These are phyloP conservation scores for Craterocephalus amniculus DNA, from an alignment of 2,797 vertebrate species.

Conservation along the genomic window DNA sequence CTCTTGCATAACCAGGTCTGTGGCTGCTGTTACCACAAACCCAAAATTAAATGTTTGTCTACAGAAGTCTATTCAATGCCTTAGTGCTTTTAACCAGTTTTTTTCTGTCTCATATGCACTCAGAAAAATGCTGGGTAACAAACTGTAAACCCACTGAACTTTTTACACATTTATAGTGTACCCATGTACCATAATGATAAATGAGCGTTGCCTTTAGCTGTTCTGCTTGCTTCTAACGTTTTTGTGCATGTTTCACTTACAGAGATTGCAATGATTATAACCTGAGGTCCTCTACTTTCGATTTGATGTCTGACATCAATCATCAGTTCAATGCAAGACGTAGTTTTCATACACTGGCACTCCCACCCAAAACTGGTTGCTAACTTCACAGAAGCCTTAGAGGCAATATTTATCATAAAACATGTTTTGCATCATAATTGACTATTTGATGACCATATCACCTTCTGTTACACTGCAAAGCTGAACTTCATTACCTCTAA, in stretches of 20 bases:
- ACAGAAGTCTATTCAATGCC: constrained; percentile 50
- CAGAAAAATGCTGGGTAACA: constrained; percentile 31
- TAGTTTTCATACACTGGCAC: constrained; percentile 35
- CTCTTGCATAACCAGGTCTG: constrained; percentile 27
- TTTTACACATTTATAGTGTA: constrained; percentile 8
- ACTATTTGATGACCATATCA: constrained; percentile 5
- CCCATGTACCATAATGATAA: constrained; percentile 31
- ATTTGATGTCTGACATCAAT: constrained; percentile 54
- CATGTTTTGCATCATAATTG: neutral
- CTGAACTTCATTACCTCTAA: constrained; percentile 25
- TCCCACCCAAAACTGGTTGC: constrained; percentile 8
- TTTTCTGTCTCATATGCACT: constrained; percentile 13
- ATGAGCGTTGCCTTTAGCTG: constrained; percentile 31
- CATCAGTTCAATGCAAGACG: constrained; percentile 31
- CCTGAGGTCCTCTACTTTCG: constrained; percentile 27
- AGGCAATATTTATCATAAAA: constrained; percentile 18
- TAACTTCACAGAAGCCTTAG: neutral
- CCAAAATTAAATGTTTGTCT: constrained; percentile 49
- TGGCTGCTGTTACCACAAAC: constrained; percentile 34
- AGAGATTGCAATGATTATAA: constrained; percentile 46
- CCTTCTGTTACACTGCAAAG: neutral
- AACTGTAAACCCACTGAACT: constrained; percentile 52
- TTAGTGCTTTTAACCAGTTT: constrained; percentile 38
- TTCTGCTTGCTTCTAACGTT: constrained; percentile 39
- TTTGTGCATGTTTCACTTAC: constrained; percentile 46